Base-by-base conservation (phyloP, 92 coral and sea anemone species). In the Epizoanthus rinbou region DNA sequence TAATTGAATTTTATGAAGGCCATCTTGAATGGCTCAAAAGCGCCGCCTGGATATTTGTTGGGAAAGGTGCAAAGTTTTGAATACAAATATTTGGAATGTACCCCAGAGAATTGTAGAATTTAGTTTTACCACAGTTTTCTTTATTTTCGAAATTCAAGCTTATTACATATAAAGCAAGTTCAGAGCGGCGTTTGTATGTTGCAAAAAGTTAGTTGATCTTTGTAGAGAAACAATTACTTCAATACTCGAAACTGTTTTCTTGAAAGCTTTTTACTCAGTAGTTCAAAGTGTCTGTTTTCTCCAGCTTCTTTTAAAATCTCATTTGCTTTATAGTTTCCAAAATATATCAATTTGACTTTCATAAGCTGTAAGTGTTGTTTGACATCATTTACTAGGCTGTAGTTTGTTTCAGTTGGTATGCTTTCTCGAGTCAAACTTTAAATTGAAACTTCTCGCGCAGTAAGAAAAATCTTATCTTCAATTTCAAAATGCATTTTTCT, bases 61-160 rank as follows among this genome's bases (percentile, higher is more conserved):
- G 22, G 56, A 41, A 66, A 76, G 85, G 88, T 85, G 88, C 74
- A 64, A 85, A 85, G 50, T 86, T 80, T 52, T 71, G 72, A 80
- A 71, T 80, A 71, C 75, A 80, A 52, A 67, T 23, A 59, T 56
- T 24, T 74, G 56, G 39, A 23, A 35, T 31, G 64, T 21, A 24
- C 80, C 80, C 54, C 52, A 52, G 80, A 74, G 80, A 74, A 74
- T 74, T 71, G 76, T 47, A 71, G 76, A 43, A 25, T 54, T 67
- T 41, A 25, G 21, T 71, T 56, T 74, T 74, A 74, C 47, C 65
- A 23, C 4, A 53, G 63, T 25, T 18, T 74, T 50, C n/a, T 28
- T 25, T 74, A 25, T 50, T 71, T 71, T 71, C 80, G 64, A 74
- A 74, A 18, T 74, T 13, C 54, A 16, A 56, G 54, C 58, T 23